Evolutionary conservation across 2,888 invertebrate species (phyloP).

Genomic region (Thereva nobilitata): DNA sequence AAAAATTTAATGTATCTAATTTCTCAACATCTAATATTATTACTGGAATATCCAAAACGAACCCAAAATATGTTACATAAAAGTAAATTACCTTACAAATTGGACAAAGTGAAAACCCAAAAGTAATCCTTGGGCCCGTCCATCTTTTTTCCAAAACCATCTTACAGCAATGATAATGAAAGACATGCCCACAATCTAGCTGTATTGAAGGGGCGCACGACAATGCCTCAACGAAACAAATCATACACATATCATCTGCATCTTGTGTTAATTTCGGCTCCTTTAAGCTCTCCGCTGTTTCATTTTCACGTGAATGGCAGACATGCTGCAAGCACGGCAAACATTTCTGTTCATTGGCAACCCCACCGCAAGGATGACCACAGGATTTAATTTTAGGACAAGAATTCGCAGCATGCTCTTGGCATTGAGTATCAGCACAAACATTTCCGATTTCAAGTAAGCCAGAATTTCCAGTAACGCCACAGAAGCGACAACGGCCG

Average conservation of each 20-base stretch:
- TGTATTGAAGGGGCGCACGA: constrained; percentile 94
- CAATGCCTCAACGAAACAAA: constrained; percentile 96
- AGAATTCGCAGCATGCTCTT: constrained; percentile 68
- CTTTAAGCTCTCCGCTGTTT: constrained; percentile 51
- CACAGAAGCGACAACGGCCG: constrained; percentile 92
- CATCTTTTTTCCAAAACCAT: constrained; percentile 84
- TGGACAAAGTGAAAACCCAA: constrained; percentile 93
- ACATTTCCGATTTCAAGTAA: constrained; percentile 89
- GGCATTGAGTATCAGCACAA: constrained; percentile 92
- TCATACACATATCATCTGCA: constrained; percentile 99
- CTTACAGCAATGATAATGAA: constrained; percentile 90
- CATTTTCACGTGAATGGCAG: constrained; percentile 62
- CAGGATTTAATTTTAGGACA: constrained; percentile 83
- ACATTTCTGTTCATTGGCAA: constrained; percentile 81
- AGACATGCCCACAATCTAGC: constrained; percentile 93
- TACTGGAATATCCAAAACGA: neutral
- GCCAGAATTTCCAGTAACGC: constrained; percentile 79
- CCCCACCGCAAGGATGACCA: constrained; percentile 93
- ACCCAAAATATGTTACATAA: neutral
- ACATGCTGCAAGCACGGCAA: constrained; percentile 89
- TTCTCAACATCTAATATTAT: neutral
- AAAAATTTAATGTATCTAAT: neutral
- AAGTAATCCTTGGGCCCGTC: constrained; percentile 95
- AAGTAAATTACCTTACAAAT: constrained; percentile 81
- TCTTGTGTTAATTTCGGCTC: constrained; percentile 79